Evolutionary conservation across 2,888 invertebrate genomes (phyloP).

Genomic region (Orthosia cruda): DNA sequence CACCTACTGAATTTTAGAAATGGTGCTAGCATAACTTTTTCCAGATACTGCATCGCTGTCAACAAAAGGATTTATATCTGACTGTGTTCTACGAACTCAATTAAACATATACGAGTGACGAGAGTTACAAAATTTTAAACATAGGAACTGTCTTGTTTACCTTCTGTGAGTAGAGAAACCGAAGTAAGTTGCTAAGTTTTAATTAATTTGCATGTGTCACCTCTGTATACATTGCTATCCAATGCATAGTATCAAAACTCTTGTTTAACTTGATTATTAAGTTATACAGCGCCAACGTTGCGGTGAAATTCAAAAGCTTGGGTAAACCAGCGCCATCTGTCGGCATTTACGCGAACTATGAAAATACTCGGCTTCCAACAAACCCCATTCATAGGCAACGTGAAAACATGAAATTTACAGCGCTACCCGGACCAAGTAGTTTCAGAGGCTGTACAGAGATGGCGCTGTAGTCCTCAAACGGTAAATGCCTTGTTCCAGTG

Average conservation of each 20-base stretch:
- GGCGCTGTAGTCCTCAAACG: conserved; percentile 50
- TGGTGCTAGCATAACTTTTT: no score
- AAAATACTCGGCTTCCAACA: conserved; percentile 35
- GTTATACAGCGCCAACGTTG: not conserved
- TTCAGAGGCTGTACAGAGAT: conserved; percentile 54
- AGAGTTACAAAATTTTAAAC: not conserved
- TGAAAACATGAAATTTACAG: conserved; percentile 63
- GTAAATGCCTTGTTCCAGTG: conserved; percentile 11
- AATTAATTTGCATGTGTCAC: conserved; percentile 24
- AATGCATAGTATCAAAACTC: conserved; percentile 1
- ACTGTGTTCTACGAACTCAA: no score
- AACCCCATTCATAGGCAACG: conserved; percentile 29
- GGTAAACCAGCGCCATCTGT: conserved; percentile 58
- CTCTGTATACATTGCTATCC: not conserved
- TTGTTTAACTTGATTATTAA: not conserved
- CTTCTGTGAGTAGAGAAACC: not conserved
- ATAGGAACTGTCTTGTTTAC: not conserved
- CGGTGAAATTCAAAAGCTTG: conserved; percentile 4
- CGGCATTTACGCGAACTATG: conserved; percentile 30
- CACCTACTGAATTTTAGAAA: no score
- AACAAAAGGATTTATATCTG: no score
- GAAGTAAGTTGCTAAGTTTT: conserved; percentile 33
- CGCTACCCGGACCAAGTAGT: conserved; percentile 45
- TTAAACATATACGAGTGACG: not conserved
- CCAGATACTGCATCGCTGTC: no score